Evolutionary conservation across 2,113 vertebrate genomes (phyloP).

Genomic region (Pogona vitticeps): DNA sequence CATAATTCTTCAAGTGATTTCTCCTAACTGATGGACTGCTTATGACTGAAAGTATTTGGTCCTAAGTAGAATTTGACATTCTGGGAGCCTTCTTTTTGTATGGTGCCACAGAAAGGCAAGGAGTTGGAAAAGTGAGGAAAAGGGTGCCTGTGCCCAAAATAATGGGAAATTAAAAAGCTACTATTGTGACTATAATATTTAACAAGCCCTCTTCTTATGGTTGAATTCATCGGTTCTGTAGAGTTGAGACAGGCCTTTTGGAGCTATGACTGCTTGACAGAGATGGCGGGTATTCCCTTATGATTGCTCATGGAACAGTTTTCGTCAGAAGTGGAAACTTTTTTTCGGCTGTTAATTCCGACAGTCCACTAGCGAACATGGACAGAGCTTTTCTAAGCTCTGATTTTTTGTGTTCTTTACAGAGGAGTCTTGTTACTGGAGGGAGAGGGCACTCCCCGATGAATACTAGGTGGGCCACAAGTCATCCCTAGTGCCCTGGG

Average conservation of each 20-base stretch:
- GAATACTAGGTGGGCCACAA: too few species aligned
- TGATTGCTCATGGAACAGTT: not conserved
- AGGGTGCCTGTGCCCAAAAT: not conserved
- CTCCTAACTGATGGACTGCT: not conserved
- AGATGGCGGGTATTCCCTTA: not conserved
- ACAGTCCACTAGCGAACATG: not conserved
- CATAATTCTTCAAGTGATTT: slow-evolving; percentile 3
- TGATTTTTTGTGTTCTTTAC: too few species aligned
- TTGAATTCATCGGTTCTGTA: not conserved
- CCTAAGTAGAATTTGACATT: not conserved
- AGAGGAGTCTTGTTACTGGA: too few species aligned
- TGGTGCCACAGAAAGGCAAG: not conserved
- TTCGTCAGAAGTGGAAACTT: not conserved
- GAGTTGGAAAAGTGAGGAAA: not conserved
- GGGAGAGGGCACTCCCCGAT: too few species aligned
- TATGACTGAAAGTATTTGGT: not conserved
- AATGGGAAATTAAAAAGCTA: not conserved
- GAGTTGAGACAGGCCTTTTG: not conserved
- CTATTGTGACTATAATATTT: too few species aligned
- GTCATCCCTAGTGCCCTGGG: too few species aligned
- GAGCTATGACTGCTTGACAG: not conserved
- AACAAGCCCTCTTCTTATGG: not conserved
- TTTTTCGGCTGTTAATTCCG: not conserved
- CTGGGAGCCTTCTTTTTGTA: not conserved
- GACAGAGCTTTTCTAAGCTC: not conserved